Evolutionary conservation across 2,113 vertebrate species (phyloP).

Genomic region (Leuciscus idus): DNA sequence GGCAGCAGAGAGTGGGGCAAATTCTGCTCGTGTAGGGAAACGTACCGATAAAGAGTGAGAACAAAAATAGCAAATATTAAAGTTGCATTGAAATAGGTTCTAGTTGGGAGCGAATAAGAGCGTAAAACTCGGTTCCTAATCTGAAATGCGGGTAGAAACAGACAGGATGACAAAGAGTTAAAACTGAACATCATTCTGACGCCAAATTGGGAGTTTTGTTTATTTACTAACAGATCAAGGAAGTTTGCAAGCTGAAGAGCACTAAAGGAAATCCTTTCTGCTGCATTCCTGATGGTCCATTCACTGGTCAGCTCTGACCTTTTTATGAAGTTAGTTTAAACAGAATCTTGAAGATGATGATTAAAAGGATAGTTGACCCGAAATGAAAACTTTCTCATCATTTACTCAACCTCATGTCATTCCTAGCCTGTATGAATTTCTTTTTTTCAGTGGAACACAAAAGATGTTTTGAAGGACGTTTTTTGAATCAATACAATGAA

Average conservation of each 20-base stretch:
- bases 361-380: not conserved
- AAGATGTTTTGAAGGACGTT: no score
- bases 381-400: not conserved
- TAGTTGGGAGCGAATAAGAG: not conserved
- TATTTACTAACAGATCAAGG: conserved; percentile 36
- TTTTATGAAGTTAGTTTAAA: not conserved
- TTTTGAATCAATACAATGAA: no score
- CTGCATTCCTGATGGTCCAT: not conserved
- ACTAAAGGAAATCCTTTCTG: conserved; percentile 31
- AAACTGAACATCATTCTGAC: not conserved
- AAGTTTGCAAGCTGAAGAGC: conserved; percentile 9
- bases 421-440: not conserved
- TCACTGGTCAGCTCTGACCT: not conserved
- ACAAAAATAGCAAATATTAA: not conserved
- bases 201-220: conserved; percentile 15
- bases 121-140: not conserved
- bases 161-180: not conserved
- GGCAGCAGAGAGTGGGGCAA: not conserved
- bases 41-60: not conserved
- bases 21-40: not conserved
- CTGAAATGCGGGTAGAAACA: not conserved
- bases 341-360: not conserved
- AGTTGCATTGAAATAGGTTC: not conserved
- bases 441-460: no score
- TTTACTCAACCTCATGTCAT: not conserved